Evolutionary conservation across 2,797 vertebrate genomes (phyloP).

Genomic region (Crenichthys baileyi): DNA sequence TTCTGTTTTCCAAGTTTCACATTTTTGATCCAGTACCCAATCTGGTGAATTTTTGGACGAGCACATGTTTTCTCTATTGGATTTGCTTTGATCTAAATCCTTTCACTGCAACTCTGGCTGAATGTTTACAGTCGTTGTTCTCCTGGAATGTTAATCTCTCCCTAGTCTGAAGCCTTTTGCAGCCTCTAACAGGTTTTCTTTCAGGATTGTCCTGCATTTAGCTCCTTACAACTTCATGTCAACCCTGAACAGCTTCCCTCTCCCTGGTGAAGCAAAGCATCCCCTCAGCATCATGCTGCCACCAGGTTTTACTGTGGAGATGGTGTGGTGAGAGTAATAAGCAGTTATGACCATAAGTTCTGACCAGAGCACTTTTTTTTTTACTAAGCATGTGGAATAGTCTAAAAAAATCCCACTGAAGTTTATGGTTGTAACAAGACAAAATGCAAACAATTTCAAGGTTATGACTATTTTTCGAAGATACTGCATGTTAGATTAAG

Average conservation of each 20-base stretch:
- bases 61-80: too few species aligned
- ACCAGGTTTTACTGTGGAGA: neutral
- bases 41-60: too few species aligned
- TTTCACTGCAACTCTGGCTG: neutral
- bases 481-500: conserved; percentile 1
- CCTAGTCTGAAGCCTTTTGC: neutral
- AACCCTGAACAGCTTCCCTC: neutral
- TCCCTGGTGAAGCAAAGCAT: neutral
- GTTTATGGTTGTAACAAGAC: neutral
- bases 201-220: neutral
- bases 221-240: neutral
- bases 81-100: neutral
- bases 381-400: too few species aligned
- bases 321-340: neutral
- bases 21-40: too few species aligned
- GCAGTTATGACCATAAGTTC: neutral
- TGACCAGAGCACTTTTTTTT: neutral
- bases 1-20: too few species aligned
- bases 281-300: neutral
- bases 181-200: neutral
- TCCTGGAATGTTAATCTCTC: neutral
- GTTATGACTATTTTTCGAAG: neutral
- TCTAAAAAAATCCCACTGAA: neutral
- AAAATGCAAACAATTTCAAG: neutral
- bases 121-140: neutral